Base-by-base conservation (phyloP, 2,113 vertebrate genomes). In the Oreotrochilus melanogaster region DNA sequence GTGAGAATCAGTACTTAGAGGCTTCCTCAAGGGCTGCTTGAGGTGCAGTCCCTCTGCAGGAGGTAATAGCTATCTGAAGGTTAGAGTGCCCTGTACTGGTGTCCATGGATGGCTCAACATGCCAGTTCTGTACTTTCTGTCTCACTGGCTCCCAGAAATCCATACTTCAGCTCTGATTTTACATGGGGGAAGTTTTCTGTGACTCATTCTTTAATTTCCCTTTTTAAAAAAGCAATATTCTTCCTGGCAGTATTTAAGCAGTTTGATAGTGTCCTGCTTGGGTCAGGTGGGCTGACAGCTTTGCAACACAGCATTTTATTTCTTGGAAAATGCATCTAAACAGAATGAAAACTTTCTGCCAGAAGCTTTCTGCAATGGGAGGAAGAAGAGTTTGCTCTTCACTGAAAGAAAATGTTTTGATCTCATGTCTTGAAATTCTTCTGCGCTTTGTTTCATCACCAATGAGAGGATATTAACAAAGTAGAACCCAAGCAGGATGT, bases 151-250 rank as follows among this genome's bases (percentile, higher is more conserved):
- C 37, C 31, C 51, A 54, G 76, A 62, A 76, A 74, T 67, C 39
- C 18, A 19, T 56, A 43, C 19, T 80, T 70, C 31, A 47, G 17
- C 28, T 88, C 47, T 91, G 22, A 33, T 92, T 56, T 66, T 6
- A 64, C 30, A 45, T 1, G 3, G 39, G 18, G 57, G 39, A 74
- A 75, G 39, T 89, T 81, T 78, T 64, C 78, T 78, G 12, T 58
- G 75, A 58, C 51, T 93, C 72, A 50, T 53, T 50, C 56, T 88
- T 93, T 84, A 30, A 4, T 62, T 95, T 89, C 66, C 60, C 67
- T 78, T 70, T 83, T 58, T 47, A 8, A 12, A n/a, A 73, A 75
- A 57, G n/a, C 60, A 76, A 81, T 39, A 65, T 56, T 28, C 43
- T 86, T 33, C 22, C 31, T 50, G 24, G 39, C n/a, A 16, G 31